A percentile compares a stretch with the other conserved stretches of the same genome.
Evolutionary conservation across 1,140 invertebrate genomes (phyloP).

Genomic region (Odontomachus brunneus): DNA sequence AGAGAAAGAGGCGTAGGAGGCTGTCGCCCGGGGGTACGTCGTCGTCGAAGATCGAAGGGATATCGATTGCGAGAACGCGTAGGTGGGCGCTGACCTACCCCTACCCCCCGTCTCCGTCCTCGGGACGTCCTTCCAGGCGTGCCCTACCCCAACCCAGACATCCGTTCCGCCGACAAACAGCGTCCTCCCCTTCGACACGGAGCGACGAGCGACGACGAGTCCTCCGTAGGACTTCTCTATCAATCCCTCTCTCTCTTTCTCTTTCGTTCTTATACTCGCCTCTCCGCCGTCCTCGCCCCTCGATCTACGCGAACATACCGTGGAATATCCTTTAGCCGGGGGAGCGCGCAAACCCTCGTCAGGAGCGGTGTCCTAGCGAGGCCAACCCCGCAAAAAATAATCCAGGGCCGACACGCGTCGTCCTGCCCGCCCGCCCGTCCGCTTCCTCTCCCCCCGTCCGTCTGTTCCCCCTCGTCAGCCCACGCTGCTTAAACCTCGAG

Average conservation of each 20-base stretch:
- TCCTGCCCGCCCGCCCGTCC: neutral
- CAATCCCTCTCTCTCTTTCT: neutral
- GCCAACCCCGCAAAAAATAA: conserved; percentile 69
- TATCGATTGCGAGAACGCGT: conserved; percentile 78
- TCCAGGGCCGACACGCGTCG: conserved; percentile 60
- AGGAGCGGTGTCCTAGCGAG: conserved; percentile 66
- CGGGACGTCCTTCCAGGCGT: conserved; percentile 76
- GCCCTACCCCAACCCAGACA: conserved; percentile 81
- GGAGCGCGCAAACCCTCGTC: conserved; percentile 65
- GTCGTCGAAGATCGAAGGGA: conserved; percentile 56
- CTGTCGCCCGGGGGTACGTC: conserved; percentile 45
- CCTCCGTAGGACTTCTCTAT: conserved; percentile 11
- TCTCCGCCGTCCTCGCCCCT: neutral
- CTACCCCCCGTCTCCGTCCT: conserved; percentile 78
- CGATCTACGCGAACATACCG: neutral
- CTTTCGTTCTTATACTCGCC: neutral
- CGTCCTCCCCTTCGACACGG: conserved; percentile 44
- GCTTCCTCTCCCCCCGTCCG: neutral
- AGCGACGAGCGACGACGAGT: conserved; percentile 15
- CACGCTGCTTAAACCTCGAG: conserved; percentile 6
- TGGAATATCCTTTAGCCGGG: conserved; percentile 37
- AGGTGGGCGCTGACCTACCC: conserved; percentile 83
- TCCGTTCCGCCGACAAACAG: conserved; percentile 73
- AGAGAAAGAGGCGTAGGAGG: conserved; percentile 40
- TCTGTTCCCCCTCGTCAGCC: too few species aligned